Evolutionary conservation across 2,888 invertebrate genomes (phyloP), one percentile per base, ranked within the genome.

Genomic region (Serrognathus titanus): DNA sequence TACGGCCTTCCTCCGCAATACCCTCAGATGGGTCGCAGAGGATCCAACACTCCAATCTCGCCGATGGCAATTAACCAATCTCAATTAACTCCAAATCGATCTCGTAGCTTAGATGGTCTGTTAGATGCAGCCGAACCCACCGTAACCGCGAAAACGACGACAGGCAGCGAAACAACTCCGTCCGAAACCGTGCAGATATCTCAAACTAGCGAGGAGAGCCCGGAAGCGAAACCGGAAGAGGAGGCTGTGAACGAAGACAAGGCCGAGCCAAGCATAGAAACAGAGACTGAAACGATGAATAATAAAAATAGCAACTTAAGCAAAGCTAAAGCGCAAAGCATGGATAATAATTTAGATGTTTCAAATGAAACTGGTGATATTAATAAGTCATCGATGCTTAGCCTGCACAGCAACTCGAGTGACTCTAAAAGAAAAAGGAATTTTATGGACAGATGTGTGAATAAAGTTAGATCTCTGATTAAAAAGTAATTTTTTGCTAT

Each of bases 361-460:
- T 63, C 66, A 11, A 54, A 64, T 51, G 69, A 70, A 58, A 64
- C 62, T 61, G 70, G 69, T 54, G 58, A 63, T 57, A 65, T 64
- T 60, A 79, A 81, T 64, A 77, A 78, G 69, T 82, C 82, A 67
- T 82, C 83, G 57, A 78, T 81, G 61, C 75, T 81, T 58, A 82
- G 84, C 61, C 72, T 86, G 69, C 82, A 69, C 75, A 84, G 70
- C 82, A 69, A 82, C 66, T 77, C 82, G 71, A 82, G 75, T 66
- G 77, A 84, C 66, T 81, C 82, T 66, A 87, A 88, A 75, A 81
- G 85, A 71, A 87, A 86, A 76, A 86, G 86, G 74, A 91, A 90
- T 77, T 91, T 92, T 76, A 89, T 92, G 85, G 91, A 92, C 82
- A 83, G 87, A 76, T 90, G 89, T 78, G 88, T 90, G 68, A 89